Conservation (phyloP, 1,140 invertebrate species). For the Ceratina australensis region DNA sequence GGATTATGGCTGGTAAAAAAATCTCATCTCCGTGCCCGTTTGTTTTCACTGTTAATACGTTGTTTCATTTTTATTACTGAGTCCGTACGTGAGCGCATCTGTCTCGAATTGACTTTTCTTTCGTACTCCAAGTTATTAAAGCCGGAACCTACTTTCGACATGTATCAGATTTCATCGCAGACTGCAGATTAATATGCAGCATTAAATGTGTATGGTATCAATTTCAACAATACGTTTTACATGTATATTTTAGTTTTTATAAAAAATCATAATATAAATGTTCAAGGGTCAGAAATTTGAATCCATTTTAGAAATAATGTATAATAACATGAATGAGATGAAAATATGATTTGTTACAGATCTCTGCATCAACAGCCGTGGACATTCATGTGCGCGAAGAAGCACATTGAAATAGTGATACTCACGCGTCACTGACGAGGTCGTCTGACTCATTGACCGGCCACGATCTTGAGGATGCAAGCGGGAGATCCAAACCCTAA, state of each 20-base stretch:
- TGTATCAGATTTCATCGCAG: background rate
- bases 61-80: constrained; percentile 25
- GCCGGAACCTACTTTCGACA: background rate
- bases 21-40: constrained; percentile 27
- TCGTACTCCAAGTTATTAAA: background rate
- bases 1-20: constrained; percentile 11
- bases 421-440: constrained; percentile 1
- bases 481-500: background rate
- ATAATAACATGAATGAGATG: no score
- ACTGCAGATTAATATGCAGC: background rate
- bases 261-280: no score
- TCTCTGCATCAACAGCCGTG: background rate
- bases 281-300: no score
- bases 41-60: constrained; percentile 28
- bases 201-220: no score
- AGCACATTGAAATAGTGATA: background rate
- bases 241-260: no score
- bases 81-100: background rate
- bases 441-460: background rate
- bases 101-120: background rate
- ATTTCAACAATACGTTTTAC: no score
- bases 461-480: no score
- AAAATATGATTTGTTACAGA: constrained; percentile 42
- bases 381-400: background rate
- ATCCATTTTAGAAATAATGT: no score